Base-by-base conservation (phyloP, 1,140 invertebrate species). In the Neelides sp. region DNA sequence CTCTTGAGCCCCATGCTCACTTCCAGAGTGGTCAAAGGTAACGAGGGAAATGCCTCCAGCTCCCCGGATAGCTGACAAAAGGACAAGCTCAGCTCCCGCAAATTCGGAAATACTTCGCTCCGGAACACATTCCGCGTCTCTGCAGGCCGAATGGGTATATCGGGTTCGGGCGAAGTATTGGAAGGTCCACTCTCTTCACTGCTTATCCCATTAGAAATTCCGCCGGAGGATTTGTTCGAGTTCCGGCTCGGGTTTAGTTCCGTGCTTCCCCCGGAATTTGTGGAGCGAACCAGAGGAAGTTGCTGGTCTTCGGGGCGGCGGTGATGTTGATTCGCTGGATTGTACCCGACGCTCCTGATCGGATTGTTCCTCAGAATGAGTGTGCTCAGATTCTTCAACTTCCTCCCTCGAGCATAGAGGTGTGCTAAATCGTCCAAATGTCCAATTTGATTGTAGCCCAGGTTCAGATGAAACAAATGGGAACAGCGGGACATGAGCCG, bases 41-140 rank as follows among this genome's bases (percentile, higher is more conserved):
- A 70, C 27, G 79, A 82, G 17, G 73, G 61, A 62, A 91, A 88
- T 5, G 84, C 79, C 49, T 83, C 72, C 8, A 78, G 73, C 63
- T 86, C 80, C 26, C 83, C 79, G 49, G 76, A 75, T 28, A 93
- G 71, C 59, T 83, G 80, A 66, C 92, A 92, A 66, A 90, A 92
- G 52, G 84, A 88, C 34, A 93, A 68, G 66, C 83, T 87, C 24
- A 93, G 76, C 66, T 92, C 87, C 62, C 81, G 79, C 43, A 92
- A 70, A 55, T 79, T 75, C 36, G 74, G 75, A 37, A 61, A 55
- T 15, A 55, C 48, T 36, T 59, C 56, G 20, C 20, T 41, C 19
- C 44, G 26, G 36, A 61, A 59, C 8, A 58, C 53, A 46, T 58
- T 61, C 23, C 45, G 36, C 4, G 40, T 20, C 5, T 42, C 19